A percentile compares a stretch with the other conserved stretches of the same genome.
Evolutionary conservation across 2,113 vertebrate species (phyloP).

Genomic region (Penelope pileata): DNA sequence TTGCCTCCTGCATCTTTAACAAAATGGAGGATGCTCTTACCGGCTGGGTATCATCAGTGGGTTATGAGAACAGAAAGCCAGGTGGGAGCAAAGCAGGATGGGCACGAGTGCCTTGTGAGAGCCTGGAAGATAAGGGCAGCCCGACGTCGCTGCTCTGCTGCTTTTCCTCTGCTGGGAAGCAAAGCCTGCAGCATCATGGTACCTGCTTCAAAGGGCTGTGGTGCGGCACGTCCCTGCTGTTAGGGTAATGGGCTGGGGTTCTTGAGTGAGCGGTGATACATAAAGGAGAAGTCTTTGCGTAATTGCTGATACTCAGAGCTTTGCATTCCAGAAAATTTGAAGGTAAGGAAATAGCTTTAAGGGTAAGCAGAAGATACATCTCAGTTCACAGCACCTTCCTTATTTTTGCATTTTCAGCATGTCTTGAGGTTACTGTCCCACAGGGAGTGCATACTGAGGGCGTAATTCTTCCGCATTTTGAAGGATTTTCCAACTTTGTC

Average conservation of each 20-base stretch:
- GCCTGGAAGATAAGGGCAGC: not conserved
- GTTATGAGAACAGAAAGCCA: not conserved
- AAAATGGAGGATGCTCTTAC: not conserved
- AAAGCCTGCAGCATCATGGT: not conserved
- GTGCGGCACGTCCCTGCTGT: not conserved
- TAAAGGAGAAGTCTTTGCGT: not conserved
- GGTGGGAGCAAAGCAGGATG: fast-evolving
- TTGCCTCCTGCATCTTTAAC: not conserved
- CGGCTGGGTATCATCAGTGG: not conserved
- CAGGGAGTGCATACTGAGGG: not conserved
- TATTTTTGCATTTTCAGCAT: not conserved
- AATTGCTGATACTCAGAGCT: conserved; percentile 1
- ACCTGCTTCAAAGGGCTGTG: conserved; percentile 5
- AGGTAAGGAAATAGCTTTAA: conserved; percentile 5
- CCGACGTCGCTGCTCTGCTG: fast-evolving
- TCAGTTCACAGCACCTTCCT: not conserved
- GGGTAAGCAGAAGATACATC: not conserved
- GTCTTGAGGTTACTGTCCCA: not conserved
- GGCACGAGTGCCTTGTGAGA: fast-evolving
- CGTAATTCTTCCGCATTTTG: not conserved
- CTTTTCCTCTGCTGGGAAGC: not conserved
- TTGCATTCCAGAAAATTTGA: not conserved
- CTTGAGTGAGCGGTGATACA: not conserved
- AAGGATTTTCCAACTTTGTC: not conserved
- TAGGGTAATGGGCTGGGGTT: not conserved